Conservation (phyloP, 2,113 vertebrate genomes). For the Lucifuga dentata region DNA sequence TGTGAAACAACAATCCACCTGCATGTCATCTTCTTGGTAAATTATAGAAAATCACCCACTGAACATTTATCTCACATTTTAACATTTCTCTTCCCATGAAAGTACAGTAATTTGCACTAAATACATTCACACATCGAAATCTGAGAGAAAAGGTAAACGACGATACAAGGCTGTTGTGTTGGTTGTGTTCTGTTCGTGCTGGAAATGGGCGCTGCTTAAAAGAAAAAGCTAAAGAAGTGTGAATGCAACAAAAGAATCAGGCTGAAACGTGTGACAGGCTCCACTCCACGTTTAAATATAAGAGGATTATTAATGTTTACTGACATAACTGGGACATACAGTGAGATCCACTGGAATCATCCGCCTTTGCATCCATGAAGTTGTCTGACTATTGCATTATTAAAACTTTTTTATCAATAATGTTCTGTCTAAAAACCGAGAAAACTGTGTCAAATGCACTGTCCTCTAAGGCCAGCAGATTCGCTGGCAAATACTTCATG, state of each 20-base stretch:
- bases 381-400: conserved; percentile 41
- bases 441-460: neutral
- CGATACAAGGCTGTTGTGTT: conserved; percentile 31
- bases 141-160: conserved; percentile 21
- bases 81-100: neutral
- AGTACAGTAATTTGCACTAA: conserved; percentile 36
- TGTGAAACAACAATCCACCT: conserved; percentile 7
- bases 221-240: too few relatives aligned
- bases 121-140: conserved; percentile 11
- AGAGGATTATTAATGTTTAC: conserved; percentile 65
- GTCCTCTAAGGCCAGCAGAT: neutral
- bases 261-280: conserved; percentile 61
- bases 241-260: conserved; percentile 61
- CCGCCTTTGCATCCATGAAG: conserved; percentile 60
- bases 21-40: conserved; percentile 9
- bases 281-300: conserved; percentile 47
- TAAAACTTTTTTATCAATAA: conserved; percentile 35
- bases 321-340: conserved; percentile 74
- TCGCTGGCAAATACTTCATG: neutral
- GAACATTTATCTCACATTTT: conserved; percentile 12
- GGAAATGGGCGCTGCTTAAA: conserved; percentile 42
- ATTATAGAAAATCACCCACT: conserved; percentile 33
- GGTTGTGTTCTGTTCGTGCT: conserved; percentile 28
- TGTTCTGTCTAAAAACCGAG: conserved; percentile 3
- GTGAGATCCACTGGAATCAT: conserved; percentile 52